Conservation (phyloP, 2,888 invertebrate genomes). For the Chesias legatella region DNA sequence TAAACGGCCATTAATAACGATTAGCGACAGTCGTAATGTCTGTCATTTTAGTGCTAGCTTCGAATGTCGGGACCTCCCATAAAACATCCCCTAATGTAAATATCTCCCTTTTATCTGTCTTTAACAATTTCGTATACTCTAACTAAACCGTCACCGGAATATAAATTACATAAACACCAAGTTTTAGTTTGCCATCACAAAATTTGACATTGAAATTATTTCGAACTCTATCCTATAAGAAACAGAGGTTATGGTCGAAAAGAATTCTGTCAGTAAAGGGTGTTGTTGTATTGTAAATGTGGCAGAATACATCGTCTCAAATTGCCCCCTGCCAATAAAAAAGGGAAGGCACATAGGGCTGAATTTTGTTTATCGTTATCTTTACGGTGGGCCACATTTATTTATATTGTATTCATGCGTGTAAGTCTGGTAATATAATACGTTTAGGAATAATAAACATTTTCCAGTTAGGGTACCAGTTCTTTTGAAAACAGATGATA, state of each 20-base stretch:
- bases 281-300: constrained; percentile 40
- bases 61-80: constrained; percentile 61
- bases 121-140: constrained; percentile 79
- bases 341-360: constrained; percentile 70
- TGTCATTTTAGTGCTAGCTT: constrained; percentile 57
- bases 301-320: constrained; percentile 74
- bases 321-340: constrained; percentile 78
- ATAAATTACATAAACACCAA: constrained; percentile 66
- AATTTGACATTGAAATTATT: constrained; percentile 23
- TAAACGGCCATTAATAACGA: constrained; percentile 58
- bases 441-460: constrained; percentile 60
- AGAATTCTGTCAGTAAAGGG: constrained; percentile 17
- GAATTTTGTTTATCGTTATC: constrained; percentile 79
- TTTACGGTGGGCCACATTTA: constrained; percentile 74
- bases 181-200: constrained; percentile 28
- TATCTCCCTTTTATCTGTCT: constrained; percentile 77
- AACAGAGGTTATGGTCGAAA: constrained; percentile 29
- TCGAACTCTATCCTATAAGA: constrained; percentile 26
- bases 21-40: constrained; percentile 61
- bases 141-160: constrained; percentile 74
- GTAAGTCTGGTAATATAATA: constrained; percentile 71
- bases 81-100: constrained; percentile 73
- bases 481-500: constrained; percentile 34
- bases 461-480: constrained; percentile 57
- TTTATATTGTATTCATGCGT: constrained; percentile 71